Conservation (phyloP, 1,140 invertebrate genomes). For the Hyposmocoma kahamanoa region DNA sequence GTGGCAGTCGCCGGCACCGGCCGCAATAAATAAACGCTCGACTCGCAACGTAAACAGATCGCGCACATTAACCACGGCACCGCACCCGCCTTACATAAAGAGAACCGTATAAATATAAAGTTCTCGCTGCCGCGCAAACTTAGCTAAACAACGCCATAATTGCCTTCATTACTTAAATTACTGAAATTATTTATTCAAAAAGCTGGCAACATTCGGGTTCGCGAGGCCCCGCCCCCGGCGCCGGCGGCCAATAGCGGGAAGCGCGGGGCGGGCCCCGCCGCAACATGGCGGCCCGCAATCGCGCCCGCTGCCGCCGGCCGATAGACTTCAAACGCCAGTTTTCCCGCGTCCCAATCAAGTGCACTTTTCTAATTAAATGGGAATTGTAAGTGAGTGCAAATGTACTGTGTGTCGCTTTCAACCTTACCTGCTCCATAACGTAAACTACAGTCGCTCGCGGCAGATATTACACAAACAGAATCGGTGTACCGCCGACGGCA, state of each 20-base stretch:
- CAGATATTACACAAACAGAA: neutral
- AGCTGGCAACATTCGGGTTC: constrained; percentile 71
- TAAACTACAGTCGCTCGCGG: neutral
- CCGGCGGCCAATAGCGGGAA: constrained; percentile 38
- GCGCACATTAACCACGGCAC: constrained; percentile 67
- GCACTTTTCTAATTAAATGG: neutral
- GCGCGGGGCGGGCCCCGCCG: constrained; percentile 46
- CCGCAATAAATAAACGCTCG: constrained; percentile 62
- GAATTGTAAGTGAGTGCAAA: constrained; percentile 22
- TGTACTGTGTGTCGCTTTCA: neutral
- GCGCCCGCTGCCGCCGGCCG: neutral
- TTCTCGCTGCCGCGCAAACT: constrained; percentile 70
- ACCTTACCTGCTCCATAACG: too few relatives aligned
- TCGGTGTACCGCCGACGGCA: constrained; percentile 8
- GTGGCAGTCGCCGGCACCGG: constrained; percentile 40
- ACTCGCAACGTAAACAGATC: constrained; percentile 69
- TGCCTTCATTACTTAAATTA: constrained; percentile 74
- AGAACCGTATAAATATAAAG: constrained; percentile 72
- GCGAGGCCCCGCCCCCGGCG: constrained; percentile 37
- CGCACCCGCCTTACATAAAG: constrained; percentile 72
- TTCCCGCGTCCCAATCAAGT: neutral
- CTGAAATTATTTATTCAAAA: constrained; percentile 74
- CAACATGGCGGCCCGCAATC: constrained; percentile 31
- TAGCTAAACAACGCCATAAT: constrained; percentile 74
- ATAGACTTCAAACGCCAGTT: constrained; percentile 1